Evolutionary conservation across 2,113 vertebrate genomes (phyloP).

Genomic region (Dipodomys ordii): DNA sequence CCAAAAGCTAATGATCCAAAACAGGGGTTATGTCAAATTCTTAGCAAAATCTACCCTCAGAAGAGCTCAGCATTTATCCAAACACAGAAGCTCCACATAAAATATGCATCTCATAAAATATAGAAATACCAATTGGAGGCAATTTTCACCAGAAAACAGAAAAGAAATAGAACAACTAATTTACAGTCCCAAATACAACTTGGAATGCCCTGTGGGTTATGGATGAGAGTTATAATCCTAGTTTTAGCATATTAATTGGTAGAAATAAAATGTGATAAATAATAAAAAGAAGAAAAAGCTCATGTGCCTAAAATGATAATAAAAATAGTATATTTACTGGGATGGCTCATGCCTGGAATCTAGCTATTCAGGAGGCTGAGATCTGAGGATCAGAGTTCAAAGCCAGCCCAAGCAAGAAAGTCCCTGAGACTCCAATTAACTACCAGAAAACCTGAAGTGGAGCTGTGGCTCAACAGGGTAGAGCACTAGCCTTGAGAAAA

Average conservation of each 20-base stretch:
- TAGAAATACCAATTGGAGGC: slow-evolving; percentile 31
- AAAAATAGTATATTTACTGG: neutral
- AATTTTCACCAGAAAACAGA: slow-evolving; percentile 64
- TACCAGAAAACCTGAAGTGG: no score
- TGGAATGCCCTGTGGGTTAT: slow-evolving; percentile 31
- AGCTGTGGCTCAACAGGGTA: no score
- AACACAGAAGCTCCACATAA: neutral
- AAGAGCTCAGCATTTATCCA: neutral
- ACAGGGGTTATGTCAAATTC: neutral
- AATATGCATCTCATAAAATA: slow-evolving; percentile 30
- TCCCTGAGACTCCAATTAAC: no score
- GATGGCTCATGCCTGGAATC: no score
- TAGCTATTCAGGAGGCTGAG: no score
- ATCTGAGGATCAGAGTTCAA: no score
- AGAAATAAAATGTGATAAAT: slow-evolving; percentile 64
- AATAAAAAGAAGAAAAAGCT: slow-evolving; percentile 39
- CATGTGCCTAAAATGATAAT: slow-evolving; percentile 33
- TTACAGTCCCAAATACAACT: slow-evolving; percentile 42
- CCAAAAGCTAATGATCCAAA: neutral
- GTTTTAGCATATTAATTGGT: slow-evolving; percentile 30
- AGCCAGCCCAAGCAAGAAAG: no score
- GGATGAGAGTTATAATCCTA: slow-evolving; percentile 16
- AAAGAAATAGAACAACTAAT: slow-evolving; percentile 43
- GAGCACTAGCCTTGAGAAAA: no score
- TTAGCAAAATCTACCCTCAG: neutral